These are phyloP conservation scores for Tyrophagus putrescentiae DNA, from an alignment of 1,140 invertebrate species.

Conservation along the genomic window DNA sequence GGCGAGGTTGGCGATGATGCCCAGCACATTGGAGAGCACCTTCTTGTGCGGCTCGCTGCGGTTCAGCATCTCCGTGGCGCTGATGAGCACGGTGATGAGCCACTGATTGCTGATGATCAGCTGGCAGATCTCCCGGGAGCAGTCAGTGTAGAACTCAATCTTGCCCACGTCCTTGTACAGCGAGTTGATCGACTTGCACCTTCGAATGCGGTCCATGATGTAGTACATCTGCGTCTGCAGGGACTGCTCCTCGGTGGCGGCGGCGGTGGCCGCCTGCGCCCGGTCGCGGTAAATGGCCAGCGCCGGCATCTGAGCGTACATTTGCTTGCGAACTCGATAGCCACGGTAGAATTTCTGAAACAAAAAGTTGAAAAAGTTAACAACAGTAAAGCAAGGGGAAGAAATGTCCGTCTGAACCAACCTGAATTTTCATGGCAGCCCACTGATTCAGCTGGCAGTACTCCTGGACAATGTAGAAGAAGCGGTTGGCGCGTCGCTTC, in stretches of 20 bases:
- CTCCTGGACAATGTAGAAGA: not conserved
- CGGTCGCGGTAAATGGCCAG: not conserved
- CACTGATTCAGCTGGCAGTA: not conserved
- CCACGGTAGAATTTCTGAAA: not conserved
- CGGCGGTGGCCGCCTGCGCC: not conserved
- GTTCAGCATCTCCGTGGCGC: not conserved
- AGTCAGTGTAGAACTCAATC: not conserved
- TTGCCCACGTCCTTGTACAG: not conserved
- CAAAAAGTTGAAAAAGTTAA: constrained; percentile 6
- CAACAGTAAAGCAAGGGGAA: not conserved
- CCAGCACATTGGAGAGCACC: constrained; percentile 25
- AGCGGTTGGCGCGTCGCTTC: not conserved
- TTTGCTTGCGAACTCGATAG: constrained; percentile 9
- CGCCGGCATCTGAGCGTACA: not conserved
- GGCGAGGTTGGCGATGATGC: not conserved
- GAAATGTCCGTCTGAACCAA: not conserved
- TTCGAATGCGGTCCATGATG: not conserved
- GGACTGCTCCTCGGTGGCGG: not conserved
- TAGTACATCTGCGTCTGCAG: not conserved
- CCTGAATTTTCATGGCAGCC: constrained; percentile 12
- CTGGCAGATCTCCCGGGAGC: constrained; percentile 2
- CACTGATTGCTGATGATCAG: not conserved
- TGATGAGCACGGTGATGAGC: not conserved
- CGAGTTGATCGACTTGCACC: not conserved
- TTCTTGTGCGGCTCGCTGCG: constrained; percentile 19